These are phyloP conservation scores for Crotalus helleri DNA, from an alignment of 2,113 vertebrate genomes.

Conservation along the genomic window DNA sequence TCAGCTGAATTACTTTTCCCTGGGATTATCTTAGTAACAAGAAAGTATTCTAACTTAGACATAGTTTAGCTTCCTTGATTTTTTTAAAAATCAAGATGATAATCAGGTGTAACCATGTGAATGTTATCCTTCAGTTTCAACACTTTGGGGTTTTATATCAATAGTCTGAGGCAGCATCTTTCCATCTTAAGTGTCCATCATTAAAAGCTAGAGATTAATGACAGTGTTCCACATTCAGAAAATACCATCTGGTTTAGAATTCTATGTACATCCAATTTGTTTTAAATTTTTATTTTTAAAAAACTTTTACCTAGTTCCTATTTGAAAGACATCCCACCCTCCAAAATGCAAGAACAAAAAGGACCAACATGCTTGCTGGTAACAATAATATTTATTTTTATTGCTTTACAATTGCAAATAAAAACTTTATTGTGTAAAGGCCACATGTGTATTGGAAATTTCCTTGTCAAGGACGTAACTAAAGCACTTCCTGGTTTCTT, in stretches of 20 bases:
- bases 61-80: neutral
- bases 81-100: neutral
- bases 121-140: neutral
- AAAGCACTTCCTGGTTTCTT: neutral
- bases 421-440: neutral
- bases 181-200: neutral
- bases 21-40: neutral
- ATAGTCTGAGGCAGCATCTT: neutral
- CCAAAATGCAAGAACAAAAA: neutral
- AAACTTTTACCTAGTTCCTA: neutral
- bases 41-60: neutral
- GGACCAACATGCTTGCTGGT: neutral
- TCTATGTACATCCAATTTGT: neutral
- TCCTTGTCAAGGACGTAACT: neutral
- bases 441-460: neutral
- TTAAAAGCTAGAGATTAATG: neutral
- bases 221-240: neutral
- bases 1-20: neutral
- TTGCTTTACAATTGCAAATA: neutral
- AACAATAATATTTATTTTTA: neutral
- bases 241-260: neutral
- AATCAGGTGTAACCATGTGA: neutral
- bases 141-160: neutral
- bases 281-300: neutral
- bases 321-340: neutral